Percentiles rank a stretch among this genome's conserved stretches.
phyloP scores from a whole-genome alignment of 1,140 invertebrate genomes.

The Aphis gossypii region DNA sequence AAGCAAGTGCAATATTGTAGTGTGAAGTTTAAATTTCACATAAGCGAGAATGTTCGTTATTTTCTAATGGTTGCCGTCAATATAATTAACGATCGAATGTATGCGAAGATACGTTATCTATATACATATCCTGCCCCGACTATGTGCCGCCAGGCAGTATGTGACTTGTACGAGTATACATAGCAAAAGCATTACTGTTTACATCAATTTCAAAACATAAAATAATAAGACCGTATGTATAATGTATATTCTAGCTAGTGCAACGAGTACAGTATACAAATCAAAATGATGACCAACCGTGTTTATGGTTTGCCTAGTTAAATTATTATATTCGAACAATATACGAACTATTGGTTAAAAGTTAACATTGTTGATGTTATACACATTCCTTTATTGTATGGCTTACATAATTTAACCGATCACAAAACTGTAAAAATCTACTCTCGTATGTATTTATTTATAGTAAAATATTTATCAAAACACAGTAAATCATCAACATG shows the following conservation, averaged over 20 bases:
- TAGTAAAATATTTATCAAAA: too few relatives aligned
- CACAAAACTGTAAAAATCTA: neutral
- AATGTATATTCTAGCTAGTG: neutral
- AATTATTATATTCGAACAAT: neutral
- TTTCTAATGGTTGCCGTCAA: conserved; percentile 22
- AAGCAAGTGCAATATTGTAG: neutral
- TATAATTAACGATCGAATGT: conserved; percentile 14
- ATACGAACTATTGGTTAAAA: neutral
- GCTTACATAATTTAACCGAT: neutral
- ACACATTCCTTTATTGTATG: neutral
- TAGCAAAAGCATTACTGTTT: neutral
- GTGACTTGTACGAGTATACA: too few relatives aligned
- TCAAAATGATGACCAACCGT: neutral
- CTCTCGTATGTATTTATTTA: too few relatives aligned
- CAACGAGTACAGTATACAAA: neutral
- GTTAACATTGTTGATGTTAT: neutral
- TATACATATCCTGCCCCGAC: conserved; percentile 10
- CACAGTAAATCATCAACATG: neutral
- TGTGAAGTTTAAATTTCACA: conserved; percentile 33
- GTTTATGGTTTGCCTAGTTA: neutral
- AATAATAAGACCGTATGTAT: neutral
- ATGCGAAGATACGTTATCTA: neutral
- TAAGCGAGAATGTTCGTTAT: neutral
- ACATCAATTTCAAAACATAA: neutral
- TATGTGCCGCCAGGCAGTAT: conserved; percentile 4